Base-by-base conservation (phyloP, 2,888 invertebrate species). In the Branchipolynoe longqiensis region DNA sequence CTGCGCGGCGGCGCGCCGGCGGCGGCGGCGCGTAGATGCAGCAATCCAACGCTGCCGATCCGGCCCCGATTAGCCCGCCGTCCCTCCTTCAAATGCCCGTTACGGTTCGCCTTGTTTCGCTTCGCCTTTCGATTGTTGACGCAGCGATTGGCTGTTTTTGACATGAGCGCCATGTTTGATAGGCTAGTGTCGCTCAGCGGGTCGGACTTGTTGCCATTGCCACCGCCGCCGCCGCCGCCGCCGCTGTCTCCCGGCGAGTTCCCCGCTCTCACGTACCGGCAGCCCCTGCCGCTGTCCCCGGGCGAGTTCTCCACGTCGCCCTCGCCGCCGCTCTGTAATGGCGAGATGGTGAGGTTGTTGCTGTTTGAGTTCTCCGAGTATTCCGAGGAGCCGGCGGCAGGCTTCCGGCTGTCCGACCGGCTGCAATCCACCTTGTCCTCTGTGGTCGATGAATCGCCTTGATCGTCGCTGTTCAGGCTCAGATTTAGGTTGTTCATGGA, bases 61-160 rank as follows among this genome's bases (percentile, higher is more conserved):
- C 83, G 62, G 18, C 64, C 64, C 22, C 59, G 41, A 25, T 38
- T 73, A 12, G 0, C 18, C 8, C 48, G 81, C 22, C 62, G 41
- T 18, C 38, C 59, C 40, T 82, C 81, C 62, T 59, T 82, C 12
- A 25, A n/a, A 25, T 69, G 78, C 12, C 85, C 85, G 48, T 62
- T 82, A 41, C 82, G 78, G 48, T 36, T 58, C 31, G 38, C 69
- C 41, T 81, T 85, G 69, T 36, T 83, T 6, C 85, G 59, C 64
- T 85, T 85, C 31, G 82, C 85, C 40, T 62, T 81, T 2, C 85
- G 59, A 38, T 81, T 85, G 62, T 62, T 82, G 58, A 85, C 33
- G 28, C 85, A 85, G 18, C 81, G 36, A 28, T 33, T 64, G 1
- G 85, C 85, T 36, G 81, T 85, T 41, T 82, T 81, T 6, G 85